Evolutionary conservation across 2,113 vertebrate genomes (phyloP), one percentile per base, ranked within the genome.

Genomic region (Oophaga pumilio): DNA sequence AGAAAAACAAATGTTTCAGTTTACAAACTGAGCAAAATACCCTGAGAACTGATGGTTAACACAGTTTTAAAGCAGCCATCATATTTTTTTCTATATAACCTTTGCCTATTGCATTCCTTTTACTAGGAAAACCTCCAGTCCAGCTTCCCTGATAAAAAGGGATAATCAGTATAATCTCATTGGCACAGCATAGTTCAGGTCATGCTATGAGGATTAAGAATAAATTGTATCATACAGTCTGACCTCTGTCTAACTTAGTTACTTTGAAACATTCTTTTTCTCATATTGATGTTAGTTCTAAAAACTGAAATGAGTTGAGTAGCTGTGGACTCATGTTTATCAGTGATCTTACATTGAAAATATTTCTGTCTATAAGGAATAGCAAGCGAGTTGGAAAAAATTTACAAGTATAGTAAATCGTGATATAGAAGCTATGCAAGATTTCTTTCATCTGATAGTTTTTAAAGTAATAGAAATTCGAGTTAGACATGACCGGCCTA

Each of bases 401-500:
- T 86, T 78, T 78, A 78, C 33, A 86, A 18, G 56, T 78, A 66
- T 68, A 78, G 76, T 76, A 79, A 78, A 79, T 28, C 62, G 60
- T 86, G 74, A 86, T 79, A 79, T 69, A 79, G 59, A 79, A 66
- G 76, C 76, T 68, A 86, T 77, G 84, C 73, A 85, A 86, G 85
- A 68, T 79, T 33, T 57, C n/a, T 79, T 78, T 79, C 79, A 86
- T 86, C 85, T 86, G 60, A 79, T 79, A 56, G 52, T 79, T 86
- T 57, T 62, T 53, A 86, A 53, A 86, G 85, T 86, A 86, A 86
- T 86, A 78, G 85, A 79, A 86, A 86, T 77, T 86, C 49, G 12
- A 53, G 76, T 56, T 69, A 62, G 76, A 76, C 56, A 18, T 64
- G 84, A 86, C 76, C 85, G 69, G 24, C 69, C 60, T 76, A 79